Conservation (phyloP, 2,888 invertebrate genomes). For the Sphaerophoria rueppellii region DNA sequence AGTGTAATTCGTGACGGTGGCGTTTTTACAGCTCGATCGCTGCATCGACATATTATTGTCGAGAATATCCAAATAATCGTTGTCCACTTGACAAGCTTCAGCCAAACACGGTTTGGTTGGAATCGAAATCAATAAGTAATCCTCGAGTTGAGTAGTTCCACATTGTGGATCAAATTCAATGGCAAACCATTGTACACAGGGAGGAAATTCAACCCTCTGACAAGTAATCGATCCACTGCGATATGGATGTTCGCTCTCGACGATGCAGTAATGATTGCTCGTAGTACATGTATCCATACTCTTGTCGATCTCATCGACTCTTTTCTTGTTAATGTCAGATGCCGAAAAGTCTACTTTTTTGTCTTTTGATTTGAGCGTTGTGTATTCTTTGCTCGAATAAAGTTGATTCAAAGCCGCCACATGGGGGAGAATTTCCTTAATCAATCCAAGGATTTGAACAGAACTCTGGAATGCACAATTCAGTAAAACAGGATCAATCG, state of each 20-base stretch:
- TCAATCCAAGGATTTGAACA: conserved; percentile 92
- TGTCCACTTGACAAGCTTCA: conserved; percentile 74
- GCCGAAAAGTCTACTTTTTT: conserved; percentile 62
- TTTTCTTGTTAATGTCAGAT: conserved; percentile 70
- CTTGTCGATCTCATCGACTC: conserved; percentile 77
- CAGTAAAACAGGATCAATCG: neutral
- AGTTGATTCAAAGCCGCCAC: conserved; percentile 92
- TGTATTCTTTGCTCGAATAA: conserved; percentile 79
- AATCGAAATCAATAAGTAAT: conserved; percentile 89
- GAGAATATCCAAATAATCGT: conserved; percentile 79
- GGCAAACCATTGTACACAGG: conserved; percentile 94
- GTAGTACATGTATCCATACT: conserved; percentile 84
- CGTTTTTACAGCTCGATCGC: conserved; percentile 75
- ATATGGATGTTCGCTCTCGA: conserved; percentile 99
- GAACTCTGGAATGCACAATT: conserved; percentile 85
- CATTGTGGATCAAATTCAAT: conserved; percentile 96
- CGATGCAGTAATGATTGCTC: conserved; percentile 93
- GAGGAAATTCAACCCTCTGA: conserved; percentile 94
- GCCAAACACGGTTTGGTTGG: conserved; percentile 82
- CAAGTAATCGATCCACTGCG: conserved; percentile 93
- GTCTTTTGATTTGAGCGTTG: conserved; percentile 52
- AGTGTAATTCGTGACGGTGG: conserved; percentile 76
- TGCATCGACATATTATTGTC: conserved; percentile 79
- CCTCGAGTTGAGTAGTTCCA: conserved; percentile 96
- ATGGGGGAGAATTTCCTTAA: conserved; percentile 94